Conservation (phyloP, 2,113 vertebrate species). For the Gopherus flavomarginatus region DNA sequence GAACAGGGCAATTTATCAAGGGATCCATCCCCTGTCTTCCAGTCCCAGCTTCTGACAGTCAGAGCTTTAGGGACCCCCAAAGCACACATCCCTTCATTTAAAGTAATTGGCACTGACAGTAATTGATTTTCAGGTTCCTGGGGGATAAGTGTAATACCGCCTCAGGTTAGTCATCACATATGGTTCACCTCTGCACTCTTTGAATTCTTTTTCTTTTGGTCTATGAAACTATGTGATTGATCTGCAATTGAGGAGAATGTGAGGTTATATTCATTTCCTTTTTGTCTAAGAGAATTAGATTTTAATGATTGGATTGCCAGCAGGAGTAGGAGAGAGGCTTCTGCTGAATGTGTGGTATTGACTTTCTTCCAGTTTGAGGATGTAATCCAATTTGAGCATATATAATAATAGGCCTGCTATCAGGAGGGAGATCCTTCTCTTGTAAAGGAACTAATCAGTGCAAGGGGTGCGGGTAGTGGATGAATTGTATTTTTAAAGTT, state of each 20-base stretch:
- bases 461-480: background rate
- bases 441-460: background rate
- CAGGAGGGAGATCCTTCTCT: background rate
- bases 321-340: constrained; percentile 23
- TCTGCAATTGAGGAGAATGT: background rate
- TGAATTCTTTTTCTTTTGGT: background rate
- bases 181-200: background rate
- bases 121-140: background rate
- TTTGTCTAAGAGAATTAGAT: constrained; percentile 36
- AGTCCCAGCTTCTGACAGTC: background rate
- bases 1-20: background rate
- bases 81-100: background rate
- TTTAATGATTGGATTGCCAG: constrained; percentile 37
- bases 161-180: background rate
- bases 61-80: background rate
- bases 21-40: background rate
- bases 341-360: constrained; percentile 15
- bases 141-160: background rate
- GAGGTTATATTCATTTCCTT: constrained; percentile 13
- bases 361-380: constrained; percentile 30
- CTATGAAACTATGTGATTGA: background rate
- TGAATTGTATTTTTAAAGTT: background rate
- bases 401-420: background rate
- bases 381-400: background rate
- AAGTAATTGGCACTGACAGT: background rate